These are phyloP conservation scores for Limnephilus auricula DNA, from an alignment of 2,888 invertebrate species.

Conservation along the genomic window DNA sequence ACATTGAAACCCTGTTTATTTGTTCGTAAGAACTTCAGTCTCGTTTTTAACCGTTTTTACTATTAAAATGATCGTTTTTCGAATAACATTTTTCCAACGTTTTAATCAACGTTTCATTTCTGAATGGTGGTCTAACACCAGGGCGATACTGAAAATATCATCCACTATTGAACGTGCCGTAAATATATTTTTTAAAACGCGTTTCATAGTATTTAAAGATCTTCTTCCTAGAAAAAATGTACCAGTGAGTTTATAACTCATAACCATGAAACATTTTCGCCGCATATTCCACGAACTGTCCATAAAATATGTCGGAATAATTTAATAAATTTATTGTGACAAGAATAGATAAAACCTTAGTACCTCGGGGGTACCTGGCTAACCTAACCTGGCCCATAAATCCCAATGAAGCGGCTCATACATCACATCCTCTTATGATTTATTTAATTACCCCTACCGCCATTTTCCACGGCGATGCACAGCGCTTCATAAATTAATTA, in stretches of 20 bases:
- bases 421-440: constrained; percentile 31
- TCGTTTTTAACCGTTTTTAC: too few species aligned
- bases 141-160: too few species aligned
- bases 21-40: too few species aligned
- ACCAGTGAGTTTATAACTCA: background rate
- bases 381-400: constrained; percentile 6
- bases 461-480: background rate
- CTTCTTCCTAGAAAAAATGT: background rate
- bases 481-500: constrained; percentile 38
- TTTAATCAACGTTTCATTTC: too few species aligned
- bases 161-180: too few species aligned
- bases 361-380: background rate
- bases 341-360: background rate
- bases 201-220: background rate
- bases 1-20: too few species aligned
- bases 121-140: too few species aligned
- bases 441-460: constrained; percentile 17
- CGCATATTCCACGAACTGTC: background rate
- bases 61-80: too few species aligned
- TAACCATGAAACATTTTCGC: background rate
- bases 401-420: background rate
- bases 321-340: constrained; percentile 2
- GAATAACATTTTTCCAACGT: too few species aligned
- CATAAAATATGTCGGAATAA: background rate
- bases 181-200: too few species aligned